These are phyloP conservation scores for Sebastolobus altivelis DNA, from an alignment of 2,797 vertebrate genomes.

Conservation along the genomic window DNA sequence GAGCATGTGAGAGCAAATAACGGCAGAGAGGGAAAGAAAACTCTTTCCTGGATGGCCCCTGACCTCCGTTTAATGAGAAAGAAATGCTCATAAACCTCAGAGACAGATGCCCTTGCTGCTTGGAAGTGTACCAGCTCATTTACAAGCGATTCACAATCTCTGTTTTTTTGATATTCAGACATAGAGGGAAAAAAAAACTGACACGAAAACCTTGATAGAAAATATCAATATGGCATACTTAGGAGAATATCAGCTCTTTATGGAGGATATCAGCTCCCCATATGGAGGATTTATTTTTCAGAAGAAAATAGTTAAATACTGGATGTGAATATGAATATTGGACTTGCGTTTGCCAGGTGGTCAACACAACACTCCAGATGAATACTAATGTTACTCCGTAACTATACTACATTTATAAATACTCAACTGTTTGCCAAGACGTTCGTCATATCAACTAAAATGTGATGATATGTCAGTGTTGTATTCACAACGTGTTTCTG, in stretches of 20 bases:
- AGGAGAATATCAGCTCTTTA: conserved; percentile 5
- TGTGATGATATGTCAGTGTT: background rate
- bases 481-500: background rate
- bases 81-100: conserved; percentile 57
- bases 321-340: background rate
- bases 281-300: background rate
- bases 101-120: conserved; percentile 56
- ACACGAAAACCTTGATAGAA: conserved; percentile 24
- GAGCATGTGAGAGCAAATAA: conserved; percentile 57
- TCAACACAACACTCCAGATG: background rate
- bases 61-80: conserved; percentile 75
- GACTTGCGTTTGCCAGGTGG: background rate
- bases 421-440: background rate
- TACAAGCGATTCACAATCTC: conserved; percentile 48
- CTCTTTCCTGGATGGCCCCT: conserved; percentile 38
- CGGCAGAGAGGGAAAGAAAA: background rate
- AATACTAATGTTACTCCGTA: background rate
- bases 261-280: background rate
- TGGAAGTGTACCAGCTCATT: conserved; percentile 60
- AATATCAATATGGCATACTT: conserved; percentile 3
- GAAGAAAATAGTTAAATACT: background rate
- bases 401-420: background rate
- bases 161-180: conserved; percentile 11
- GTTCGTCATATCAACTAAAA: background rate
- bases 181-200: background rate